Percentiles rank a stretch among this genome's conserved stretches.
phyloP scores from a whole-genome alignment of 1,140 invertebrate genomes.

The Patella vulgata region DNA sequence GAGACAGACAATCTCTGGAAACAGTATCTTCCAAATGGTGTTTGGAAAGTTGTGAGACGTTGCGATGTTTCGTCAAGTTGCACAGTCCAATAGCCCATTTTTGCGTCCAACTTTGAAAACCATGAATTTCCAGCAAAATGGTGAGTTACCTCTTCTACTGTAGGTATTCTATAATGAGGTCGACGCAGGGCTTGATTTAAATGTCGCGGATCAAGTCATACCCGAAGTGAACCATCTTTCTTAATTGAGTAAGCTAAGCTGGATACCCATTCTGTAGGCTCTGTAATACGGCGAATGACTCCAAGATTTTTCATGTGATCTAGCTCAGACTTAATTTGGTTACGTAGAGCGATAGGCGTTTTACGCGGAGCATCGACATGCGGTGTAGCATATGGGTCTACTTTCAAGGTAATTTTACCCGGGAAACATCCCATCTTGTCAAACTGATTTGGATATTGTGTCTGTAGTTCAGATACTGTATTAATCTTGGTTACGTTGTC shows the following conservation, averaged over 20 bases:
- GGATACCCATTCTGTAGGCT: constrained; percentile 66
- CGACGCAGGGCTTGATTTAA: constrained; percentile 8
- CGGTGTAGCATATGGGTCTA: constrained; percentile 22
- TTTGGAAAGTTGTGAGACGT: constrained; percentile 4
- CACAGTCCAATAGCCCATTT: constrained; percentile 12
- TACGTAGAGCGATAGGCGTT: constrained; percentile 37
- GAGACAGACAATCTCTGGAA: constrained; percentile 35
- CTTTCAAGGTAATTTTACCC: constrained; percentile 28
- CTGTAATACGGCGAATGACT: constrained; percentile 26
- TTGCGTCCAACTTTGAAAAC: constrained; percentile 9
- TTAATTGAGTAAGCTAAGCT: background rate
- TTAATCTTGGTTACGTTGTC: background rate
- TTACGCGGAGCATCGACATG: constrained; percentile 34
- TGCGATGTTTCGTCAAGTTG: background rate
- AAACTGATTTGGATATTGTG: constrained; percentile 15
- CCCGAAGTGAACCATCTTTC: background rate
- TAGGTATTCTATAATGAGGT: constrained; percentile 7
- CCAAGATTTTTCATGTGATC: constrained; percentile 12
- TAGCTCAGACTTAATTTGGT: constrained; percentile 15
- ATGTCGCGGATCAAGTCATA: constrained; percentile 7
- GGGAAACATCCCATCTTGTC: constrained; percentile 15
- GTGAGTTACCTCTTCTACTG: constrained; percentile 8
- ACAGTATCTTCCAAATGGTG: constrained; percentile 48
- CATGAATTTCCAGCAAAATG: background rate
- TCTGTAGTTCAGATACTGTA: background rate